Percentiles rank a stretch among this genome's conserved stretches.
Evolutionary conservation across 1,140 invertebrate species (phyloP).

Genomic region (Drosophila lini): DNA sequence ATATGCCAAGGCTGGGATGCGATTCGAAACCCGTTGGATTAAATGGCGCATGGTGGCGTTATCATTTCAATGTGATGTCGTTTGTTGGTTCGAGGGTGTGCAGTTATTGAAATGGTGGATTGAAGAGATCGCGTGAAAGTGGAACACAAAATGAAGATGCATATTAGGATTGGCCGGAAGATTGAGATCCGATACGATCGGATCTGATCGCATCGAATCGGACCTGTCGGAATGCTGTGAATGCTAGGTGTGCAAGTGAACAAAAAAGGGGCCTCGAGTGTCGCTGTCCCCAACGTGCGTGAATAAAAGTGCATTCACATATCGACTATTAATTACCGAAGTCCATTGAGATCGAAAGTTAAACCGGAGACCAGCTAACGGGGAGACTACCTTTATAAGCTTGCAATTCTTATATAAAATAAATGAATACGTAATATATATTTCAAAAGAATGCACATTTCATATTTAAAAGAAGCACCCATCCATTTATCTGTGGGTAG

Average conservation of each 20-base stretch:
- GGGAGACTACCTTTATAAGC: background rate
- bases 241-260: background rate
- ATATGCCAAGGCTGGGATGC: conserved; percentile 88
- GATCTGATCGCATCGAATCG: conserved; percentile 3
- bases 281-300: conserved; percentile 14
- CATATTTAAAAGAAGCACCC: background rate
- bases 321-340: conserved; percentile 7
- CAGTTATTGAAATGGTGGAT: conserved; percentile 47
- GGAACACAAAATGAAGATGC: conserved; percentile 59
- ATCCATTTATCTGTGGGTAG: background rate
- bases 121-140: conserved; percentile 47
- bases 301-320: conserved; percentile 7
- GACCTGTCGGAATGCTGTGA: background rate
- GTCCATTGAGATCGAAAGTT: conserved; percentile 5
- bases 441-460: background rate
- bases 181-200: background rate
- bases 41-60: conserved; percentile 22
- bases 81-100: conserved; percentile 36
- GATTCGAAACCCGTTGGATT: conserved; percentile 43
- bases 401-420: background rate
- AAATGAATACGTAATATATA: background rate
- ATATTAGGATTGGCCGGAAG: conserved; percentile 27
- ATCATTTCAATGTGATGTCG: conserved; percentile 43
- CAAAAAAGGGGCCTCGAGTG: conserved; percentile 1
- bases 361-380: background rate